Evolutionary conservation across 2,797 vertebrate species (phyloP), one percentile per base, ranked within the genome.

Genomic region (Carcharodon carcharias): DNA sequence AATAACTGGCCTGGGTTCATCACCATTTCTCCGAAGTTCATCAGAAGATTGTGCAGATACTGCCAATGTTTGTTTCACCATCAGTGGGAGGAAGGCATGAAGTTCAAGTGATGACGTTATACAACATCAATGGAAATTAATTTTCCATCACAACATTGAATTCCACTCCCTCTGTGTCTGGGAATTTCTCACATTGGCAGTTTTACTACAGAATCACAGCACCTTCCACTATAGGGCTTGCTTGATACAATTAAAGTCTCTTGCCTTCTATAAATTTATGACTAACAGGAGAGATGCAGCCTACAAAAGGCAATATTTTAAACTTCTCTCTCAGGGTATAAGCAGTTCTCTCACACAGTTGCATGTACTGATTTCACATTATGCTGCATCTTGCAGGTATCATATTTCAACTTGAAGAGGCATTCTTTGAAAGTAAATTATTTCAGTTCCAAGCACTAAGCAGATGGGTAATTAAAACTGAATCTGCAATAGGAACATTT

Each of bases 161-260:
- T 50, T 93, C 12, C 61, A 26, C 31, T 91, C 54, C 56, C 54
- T 91, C 56, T 93, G 35, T 40, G 61, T 94, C n/a, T 26, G 63
- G 92, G 61, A 91, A 94, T 94, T 94, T 94, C 88, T 31, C 88
- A 65, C 92, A 26, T 65, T n/a, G 35, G 16, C 92, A 40, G n/a
- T 91, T n/a, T 91, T 91, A 63, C 28, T 35, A 91, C 58, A n/a
- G 18, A 61, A 61, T 91, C 88, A 91, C 56, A n/a, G 56, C 56
- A 63, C 58, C 56, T 63, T n/a, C 6, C 28, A n/a, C n/a, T n/a
- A 31, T n/a, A 35, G 88, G 56, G 14, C 88, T 91, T 7, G 31
- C 88, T 91, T n/a, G 31, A 61, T 31, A 18, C 56, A 63, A 91
- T 61, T 50, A 50, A 85, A 85, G 14, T 50, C 21, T 50, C 82